phyloP scores from a whole-genome alignment of 1,140 invertebrate species.

The Heterodera carotae region DNA sequence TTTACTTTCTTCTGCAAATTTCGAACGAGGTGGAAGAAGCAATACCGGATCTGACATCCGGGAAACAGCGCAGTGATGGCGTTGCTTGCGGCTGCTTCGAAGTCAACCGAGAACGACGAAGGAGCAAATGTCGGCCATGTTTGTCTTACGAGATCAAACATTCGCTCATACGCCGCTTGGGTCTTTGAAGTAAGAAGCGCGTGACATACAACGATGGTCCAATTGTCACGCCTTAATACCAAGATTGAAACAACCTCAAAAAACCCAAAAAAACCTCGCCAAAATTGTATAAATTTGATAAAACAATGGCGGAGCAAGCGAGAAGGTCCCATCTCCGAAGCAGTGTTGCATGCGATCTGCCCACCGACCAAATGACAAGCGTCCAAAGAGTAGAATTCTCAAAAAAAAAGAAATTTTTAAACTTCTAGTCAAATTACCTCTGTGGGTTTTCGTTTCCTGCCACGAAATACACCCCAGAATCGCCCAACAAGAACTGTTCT shows the following conservation, averaged over 20 bases:
- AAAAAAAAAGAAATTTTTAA: too few species aligned
- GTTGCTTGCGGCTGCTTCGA: neutral
- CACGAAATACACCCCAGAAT: too few species aligned
- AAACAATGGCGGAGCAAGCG: neutral
- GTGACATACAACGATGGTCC: neutral
- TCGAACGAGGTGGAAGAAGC: conserved; percentile 8
- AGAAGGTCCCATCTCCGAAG: conserved; percentile 13
- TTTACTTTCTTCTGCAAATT: conserved; percentile 17
- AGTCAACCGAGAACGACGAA: neutral
- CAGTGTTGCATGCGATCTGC: neutral
- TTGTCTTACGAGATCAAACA: neutral
- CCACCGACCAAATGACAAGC: neutral
- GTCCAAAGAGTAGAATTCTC: too few species aligned
- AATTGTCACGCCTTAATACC: neutral
- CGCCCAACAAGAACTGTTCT: too few species aligned
- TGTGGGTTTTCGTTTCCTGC: too few species aligned
- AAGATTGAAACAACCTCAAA: neutral
- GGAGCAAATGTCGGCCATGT: conserved; percentile 3
- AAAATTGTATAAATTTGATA: conserved; percentile 5
- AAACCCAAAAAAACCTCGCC: neutral
- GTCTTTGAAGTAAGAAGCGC: neutral
- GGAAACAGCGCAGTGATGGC: neutral
- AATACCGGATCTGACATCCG: neutral
- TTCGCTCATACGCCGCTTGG: too few species aligned
- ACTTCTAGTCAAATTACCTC: too few species aligned